These are phyloP conservation scores for Papilio gigon DNA, from an alignment of 2,888 invertebrate genomes.

Conservation along the genomic window DNA sequence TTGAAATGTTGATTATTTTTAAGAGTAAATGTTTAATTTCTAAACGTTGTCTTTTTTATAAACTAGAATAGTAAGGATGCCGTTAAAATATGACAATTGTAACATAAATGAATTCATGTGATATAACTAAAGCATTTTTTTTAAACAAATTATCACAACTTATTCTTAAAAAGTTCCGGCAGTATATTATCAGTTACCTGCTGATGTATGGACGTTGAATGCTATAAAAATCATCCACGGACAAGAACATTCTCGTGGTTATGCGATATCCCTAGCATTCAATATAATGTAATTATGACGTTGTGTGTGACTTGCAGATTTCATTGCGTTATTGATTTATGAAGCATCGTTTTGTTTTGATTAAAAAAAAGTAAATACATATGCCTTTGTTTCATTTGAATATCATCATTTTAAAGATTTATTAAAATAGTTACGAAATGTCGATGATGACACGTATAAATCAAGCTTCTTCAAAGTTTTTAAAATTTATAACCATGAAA, in stretches of 20 bases:
- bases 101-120: no score
- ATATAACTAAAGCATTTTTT: no score
- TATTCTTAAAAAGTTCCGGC: not conserved
- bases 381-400: not conserved
- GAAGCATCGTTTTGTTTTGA: not conserved
- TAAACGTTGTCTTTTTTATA: not conserved
- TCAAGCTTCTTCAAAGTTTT: no score
- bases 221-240: not conserved
- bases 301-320: slow-evolving; percentile 3
- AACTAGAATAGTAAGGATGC: no score
- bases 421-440: not conserved
- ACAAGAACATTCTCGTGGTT: slow-evolving; percentile 16
- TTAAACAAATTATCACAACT: no score
- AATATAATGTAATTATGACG: not conserved
- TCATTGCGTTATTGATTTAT: not conserved
- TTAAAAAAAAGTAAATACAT: not conserved
- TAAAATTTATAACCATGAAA: not conserved
- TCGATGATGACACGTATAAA: not conserved
- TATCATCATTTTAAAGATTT: not conserved
- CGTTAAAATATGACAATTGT: no score
- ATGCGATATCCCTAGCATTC: not conserved
- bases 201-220: not conserved
- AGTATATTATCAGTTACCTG: not conserved
- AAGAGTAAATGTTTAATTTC: not conserved
- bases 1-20: not conserved